Conservation (phyloP, 2,888 invertebrate species). For the Heliconius ismenius region DNA sequence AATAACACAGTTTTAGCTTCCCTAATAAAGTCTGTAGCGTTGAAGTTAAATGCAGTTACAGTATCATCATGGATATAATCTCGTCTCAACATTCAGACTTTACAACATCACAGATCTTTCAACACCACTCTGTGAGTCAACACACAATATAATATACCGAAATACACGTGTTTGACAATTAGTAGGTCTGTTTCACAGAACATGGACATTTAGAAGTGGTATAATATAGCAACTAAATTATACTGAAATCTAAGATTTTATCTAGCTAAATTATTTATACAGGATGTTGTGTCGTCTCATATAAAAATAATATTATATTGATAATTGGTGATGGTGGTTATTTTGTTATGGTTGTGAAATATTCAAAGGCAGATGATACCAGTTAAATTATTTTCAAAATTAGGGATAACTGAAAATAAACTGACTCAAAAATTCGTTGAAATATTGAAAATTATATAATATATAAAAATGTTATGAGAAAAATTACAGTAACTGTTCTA, state of each 20-base stretch:
- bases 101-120: slow-evolving; percentile 64
- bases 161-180: slow-evolving; percentile 79
- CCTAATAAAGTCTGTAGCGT: neutral
- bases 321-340: too few relatives aligned
- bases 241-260: neutral
- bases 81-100: slow-evolving; percentile 4
- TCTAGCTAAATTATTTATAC: too few relatives aligned
- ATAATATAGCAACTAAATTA: neutral
- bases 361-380: too few relatives aligned
- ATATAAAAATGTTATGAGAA: too few relatives aligned
- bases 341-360: too few relatives aligned
- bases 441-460: too few relatives aligned
- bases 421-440: too few relatives aligned
- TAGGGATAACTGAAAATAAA: too few relatives aligned
- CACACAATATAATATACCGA: slow-evolving; percentile 71
- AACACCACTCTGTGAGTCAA: slow-evolving; percentile 51
- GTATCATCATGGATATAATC: slow-evolving; percentile 22
- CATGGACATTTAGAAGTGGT: neutral
- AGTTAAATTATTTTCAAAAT: too few relatives aligned
- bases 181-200: slow-evolving; percentile 55
- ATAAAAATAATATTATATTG: too few relatives aligned
- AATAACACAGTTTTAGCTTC: neutral
- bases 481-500: too few relatives aligned
- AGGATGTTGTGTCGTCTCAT: too few relatives aligned
- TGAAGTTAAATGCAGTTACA: neutral